These are phyloP conservation scores for Setipinna tenuifilis DNA, from an alignment of 2,797 vertebrate genomes.

Conservation along the genomic window DNA sequence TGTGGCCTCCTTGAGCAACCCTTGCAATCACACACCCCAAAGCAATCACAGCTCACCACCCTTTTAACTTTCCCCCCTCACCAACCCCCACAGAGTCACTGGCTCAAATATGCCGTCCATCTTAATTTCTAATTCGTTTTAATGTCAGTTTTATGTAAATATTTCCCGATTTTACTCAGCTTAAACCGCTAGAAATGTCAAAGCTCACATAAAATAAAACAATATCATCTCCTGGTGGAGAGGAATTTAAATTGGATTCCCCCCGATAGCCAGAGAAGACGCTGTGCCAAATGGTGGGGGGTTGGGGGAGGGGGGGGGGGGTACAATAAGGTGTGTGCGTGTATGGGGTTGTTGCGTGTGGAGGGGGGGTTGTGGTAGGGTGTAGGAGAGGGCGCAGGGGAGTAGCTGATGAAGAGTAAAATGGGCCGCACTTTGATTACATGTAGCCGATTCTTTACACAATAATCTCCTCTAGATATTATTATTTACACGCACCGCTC, in stretches of 20 bases:
- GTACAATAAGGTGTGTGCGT: not conserved
- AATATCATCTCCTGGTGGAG: slow-evolving; percentile 81
- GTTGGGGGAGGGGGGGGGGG: not conserved
- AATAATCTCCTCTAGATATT: slow-evolving; percentile 81
- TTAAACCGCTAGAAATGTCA: slow-evolving; percentile 86
- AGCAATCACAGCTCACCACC: slow-evolving; percentile 32
- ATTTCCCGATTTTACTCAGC: slow-evolving; percentile 79
- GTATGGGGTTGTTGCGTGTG: not conserved
- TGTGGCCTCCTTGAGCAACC: not conserved
- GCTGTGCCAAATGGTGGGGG: slow-evolving; percentile 56
- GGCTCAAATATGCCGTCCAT: slow-evolving; percentile 72
- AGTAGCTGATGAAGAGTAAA: slow-evolving; percentile 80
- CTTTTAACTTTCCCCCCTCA: slow-evolving; percentile 55
- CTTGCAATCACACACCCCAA: slow-evolving; percentile 19
- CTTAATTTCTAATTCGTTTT: slow-evolving; percentile 85
- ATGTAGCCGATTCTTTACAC: slow-evolving; percentile 83
- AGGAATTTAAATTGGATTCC: slow-evolving; percentile 87
- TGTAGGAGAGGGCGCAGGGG: not conserved
- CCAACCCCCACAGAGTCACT: slow-evolving; percentile 68
- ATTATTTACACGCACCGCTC: slow-evolving; percentile 80
- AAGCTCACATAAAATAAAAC: slow-evolving; percentile 88
- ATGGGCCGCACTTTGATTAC: slow-evolving; percentile 82
- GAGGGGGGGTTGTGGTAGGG: not conserved
- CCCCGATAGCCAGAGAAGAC: slow-evolving; percentile 71
- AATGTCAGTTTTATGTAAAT: slow-evolving; percentile 89